These are phyloP conservation scores for Lepidocolaptes lacrymiger DNA, from an alignment of 2,797 vertebrate species.

Conservation along the genomic window DNA sequence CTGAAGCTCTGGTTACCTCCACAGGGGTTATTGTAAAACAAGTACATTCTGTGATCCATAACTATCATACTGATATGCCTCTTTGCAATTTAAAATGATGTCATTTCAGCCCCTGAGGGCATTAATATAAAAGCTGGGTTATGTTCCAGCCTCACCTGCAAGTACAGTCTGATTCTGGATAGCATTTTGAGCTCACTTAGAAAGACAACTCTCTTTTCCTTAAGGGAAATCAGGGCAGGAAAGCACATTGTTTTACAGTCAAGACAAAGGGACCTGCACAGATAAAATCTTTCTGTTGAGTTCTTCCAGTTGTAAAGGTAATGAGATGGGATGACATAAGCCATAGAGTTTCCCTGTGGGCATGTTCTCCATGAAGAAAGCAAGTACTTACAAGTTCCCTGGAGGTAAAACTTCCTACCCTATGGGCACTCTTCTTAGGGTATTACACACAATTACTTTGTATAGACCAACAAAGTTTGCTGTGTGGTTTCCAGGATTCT, in stretches of 20 bases:
- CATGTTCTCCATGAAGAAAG: not conserved
- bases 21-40: not conserved
- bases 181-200: not conserved
- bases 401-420: not conserved
- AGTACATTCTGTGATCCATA: not conserved
- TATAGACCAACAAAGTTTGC: not conserved
- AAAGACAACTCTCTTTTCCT: not conserved
- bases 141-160: not conserved
- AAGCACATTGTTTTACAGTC: fast-evolving
- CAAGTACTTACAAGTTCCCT: not conserved
- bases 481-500: not conserved
- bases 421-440: not conserved
- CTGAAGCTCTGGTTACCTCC: not conserved
- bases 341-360: not conserved
- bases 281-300: not conserved
- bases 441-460: not conserved
- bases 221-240: not conserved
- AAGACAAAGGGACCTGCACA: not conserved
- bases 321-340: not conserved
- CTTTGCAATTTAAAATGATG: not conserved
- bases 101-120: not conserved
- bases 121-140: not conserved
- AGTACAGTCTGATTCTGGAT: not conserved
- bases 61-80: not conserved
- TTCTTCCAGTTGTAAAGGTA: not conserved